Conservation (phyloP, 1,140 invertebrate genomes). For the Ceratoteleas bidentatus region DNA sequence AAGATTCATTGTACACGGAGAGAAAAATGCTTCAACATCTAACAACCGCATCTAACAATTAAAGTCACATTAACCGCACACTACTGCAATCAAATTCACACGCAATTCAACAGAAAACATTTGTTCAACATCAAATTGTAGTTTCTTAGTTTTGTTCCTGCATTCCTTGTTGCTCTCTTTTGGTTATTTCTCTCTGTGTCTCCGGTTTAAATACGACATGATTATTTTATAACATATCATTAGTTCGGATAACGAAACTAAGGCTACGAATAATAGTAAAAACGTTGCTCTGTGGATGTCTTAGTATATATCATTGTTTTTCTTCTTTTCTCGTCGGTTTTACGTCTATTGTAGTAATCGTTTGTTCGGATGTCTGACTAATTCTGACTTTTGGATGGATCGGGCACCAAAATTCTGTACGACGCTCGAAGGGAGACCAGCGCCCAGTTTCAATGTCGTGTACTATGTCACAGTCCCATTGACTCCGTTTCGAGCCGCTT, state of each 20-base stretch:
- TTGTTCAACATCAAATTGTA: slow-evolving; percentile 39
- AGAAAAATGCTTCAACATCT: slow-evolving; percentile 65
- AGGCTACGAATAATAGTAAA: slow-evolving; percentile 58
- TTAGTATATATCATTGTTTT: slow-evolving; percentile 49
- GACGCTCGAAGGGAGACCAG: slow-evolving; percentile 70
- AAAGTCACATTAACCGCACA: slow-evolving; percentile 57
- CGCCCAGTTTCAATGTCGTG: slow-evolving; percentile 71
- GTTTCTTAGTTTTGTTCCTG: slow-evolving; percentile 1
- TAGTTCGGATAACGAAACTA: slow-evolving; percentile 59
- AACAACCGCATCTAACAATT: slow-evolving; percentile 58
- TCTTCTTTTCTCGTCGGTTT: slow-evolving; percentile 31
- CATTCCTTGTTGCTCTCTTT: slow-evolving; percentile 21
- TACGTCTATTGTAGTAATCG: slow-evolving; percentile 32
- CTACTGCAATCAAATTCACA: slow-evolving; percentile 56
- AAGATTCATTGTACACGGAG: slow-evolving; percentile 57
- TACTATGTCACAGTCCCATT: slow-evolving; percentile 67
- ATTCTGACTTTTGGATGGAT: slow-evolving; percentile 59
- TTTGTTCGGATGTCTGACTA: slow-evolving; percentile 57
- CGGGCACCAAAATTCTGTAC: slow-evolving; percentile 41
- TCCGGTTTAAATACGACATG: slow-evolving; percentile 36
- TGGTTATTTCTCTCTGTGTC: slow-evolving; percentile 57
- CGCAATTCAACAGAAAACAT: slow-evolving; percentile 61
- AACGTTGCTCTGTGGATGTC: slow-evolving; percentile 56
- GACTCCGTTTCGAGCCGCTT: slow-evolving; percentile 63
- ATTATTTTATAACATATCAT: slow-evolving; percentile 55